Evolutionary conservation across 2,797 vertebrate species (phyloP), one percentile per base, ranked within the genome.

Genomic region (Helicolenus hilgendorfi): DNA sequence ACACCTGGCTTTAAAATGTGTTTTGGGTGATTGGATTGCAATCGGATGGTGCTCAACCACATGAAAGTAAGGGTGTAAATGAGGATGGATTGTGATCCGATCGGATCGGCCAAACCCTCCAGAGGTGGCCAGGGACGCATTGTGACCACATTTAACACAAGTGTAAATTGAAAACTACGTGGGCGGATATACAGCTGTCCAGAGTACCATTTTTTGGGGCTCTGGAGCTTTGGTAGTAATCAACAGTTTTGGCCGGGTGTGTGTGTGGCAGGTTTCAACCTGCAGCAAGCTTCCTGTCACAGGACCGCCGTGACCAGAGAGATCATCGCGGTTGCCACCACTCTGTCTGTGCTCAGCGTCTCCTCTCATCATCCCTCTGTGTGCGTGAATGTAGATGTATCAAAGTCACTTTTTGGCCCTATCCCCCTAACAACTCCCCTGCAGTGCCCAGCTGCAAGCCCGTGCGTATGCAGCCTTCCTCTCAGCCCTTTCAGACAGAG

Each of bases 351-450:
- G 45, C 45, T n/a, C 45, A 53, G 45, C 18, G 1, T 53, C 45
- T 53, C 45, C 45, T 53, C 45, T 53, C 18, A 9, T 53, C 45
- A 20, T 53, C 45, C 45, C 45, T 49, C 41, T n/a, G 45, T 53
- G 45, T 53, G 18, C n/a, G 45, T 53, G 45, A n/a, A 53, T 53
- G 45, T 53, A 53, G 45, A 53, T 20, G 45, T n/a, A 53, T 53
- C 45, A n/a, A 53, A 53, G 18, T 0, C 45, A 53, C 45, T 0
- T 4, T 7, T 20, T 27, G 0, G 0, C 18, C 18, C 18, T 53
- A 8, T n/a, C 3, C 45, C 45, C 45, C 0, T n/a, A 49, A n/a
- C n/a, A n/a, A n/a, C 18, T n/a, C 45, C n/a, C 18, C 45, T n/a
- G 0, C 45, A 49, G 45, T 49, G 45, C 45, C 18, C 7, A 20